Base-by-base conservation (phyloP, 2,797 vertebrate genomes). In the Parauchenoglanis punctatus region DNA sequence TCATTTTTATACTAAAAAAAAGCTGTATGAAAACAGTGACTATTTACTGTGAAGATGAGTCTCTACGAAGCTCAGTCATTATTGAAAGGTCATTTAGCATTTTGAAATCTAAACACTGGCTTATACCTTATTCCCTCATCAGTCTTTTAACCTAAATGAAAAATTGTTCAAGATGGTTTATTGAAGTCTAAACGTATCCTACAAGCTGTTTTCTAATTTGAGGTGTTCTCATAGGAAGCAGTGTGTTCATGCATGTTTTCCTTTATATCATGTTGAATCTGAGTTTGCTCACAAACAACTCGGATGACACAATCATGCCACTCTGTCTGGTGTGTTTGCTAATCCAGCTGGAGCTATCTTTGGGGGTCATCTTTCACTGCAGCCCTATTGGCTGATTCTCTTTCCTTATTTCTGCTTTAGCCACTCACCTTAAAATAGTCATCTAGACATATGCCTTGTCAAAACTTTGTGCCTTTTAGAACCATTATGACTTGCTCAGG, bases 251-350 rank as follows among this genome's bases (percentile, higher is more conserved):
- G 6, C 12, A 82, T 58, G 12, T 76, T n/a, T 49, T 58, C 13
- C 18, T 85, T 78, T 44, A 20, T 17, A 56, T 44, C 44, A 28
- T 52, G 46, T 83, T 84, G 17, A 67, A 20, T 54, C 81, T 7
- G 28, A 70, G 54, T 88, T 86, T 91, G 84, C 88, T 84, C 65
- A 85, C 58, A 86, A 88, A 88, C 85, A 88, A 44, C 63, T 87
- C 80, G 2, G 75, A 87, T 89, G 58, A 86, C 76, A 86, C 85
- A 86, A 63, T 73, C 77, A 25, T 77, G 56, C 58, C 72, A 17
- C 86, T 88, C 75, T 58, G 84, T 84, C 54, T 35, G 52, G 68
- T 88, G 85, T 83, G 72, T 80, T 89, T 89, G 81, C 84, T 90
- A 87, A 81, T 88, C 84, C 52, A 87, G 63, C 82, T 87, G 54